Conservation (phyloP, 2,113 vertebrate species). For the Octodon degus region DNA sequence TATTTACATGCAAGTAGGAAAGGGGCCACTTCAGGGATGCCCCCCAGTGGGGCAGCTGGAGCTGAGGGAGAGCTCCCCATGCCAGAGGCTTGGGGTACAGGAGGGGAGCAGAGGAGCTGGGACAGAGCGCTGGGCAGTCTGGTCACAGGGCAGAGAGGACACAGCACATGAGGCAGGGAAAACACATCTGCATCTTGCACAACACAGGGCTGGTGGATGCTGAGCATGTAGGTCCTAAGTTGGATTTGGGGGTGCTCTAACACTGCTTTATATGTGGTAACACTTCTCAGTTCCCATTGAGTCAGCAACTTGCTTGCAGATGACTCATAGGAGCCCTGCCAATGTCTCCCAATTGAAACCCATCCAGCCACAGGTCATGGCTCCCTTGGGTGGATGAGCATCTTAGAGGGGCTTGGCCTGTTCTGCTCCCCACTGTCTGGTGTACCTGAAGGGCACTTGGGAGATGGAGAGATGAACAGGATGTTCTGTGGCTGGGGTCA, state of each 20-base stretch:
- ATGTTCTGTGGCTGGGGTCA: not conserved
- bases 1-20: not conserved
- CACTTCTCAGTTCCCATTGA: not conserved
- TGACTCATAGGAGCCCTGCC: not conserved
- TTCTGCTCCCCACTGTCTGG: not conserved
- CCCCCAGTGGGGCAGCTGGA: not conserved
- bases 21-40: not conserved
- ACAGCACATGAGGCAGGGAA: not conserved
- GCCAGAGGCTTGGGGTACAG: not conserved
- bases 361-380: not conserved
- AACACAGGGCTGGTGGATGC: not conserved
- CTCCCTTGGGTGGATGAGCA: not conserved
- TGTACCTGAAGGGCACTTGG: not conserved
- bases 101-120: no score
- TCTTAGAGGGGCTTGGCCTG: not conserved
- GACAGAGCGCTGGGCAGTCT: no score
- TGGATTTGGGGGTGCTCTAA: slow-evolving; percentile 1
- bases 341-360: not conserved
- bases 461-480: not conserved
- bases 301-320: not conserved
- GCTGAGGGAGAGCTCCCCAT: no score
- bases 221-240: no score
- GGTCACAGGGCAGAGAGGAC: not conserved
- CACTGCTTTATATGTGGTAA: not conserved
- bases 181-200: not conserved